Base-by-base conservation (phyloP, 2,797 vertebrate genomes). In the Phrynocephalus guinanensis region DNA sequence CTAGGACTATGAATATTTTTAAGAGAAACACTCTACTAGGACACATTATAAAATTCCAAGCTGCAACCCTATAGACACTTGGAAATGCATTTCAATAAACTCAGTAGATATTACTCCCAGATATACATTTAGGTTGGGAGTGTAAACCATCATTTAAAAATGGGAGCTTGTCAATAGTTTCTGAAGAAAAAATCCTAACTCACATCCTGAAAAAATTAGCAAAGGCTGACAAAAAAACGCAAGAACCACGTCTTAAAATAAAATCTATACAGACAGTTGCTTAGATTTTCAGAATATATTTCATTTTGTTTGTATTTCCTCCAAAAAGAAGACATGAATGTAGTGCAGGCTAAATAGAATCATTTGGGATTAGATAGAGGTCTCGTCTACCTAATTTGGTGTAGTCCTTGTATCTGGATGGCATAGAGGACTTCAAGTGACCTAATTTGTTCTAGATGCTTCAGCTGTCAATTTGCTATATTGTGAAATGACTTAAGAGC, bases 141-240 rank as follows among this genome's bases (percentile, higher is more conserved):
- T 87, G 48, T 71, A 3, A 38, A 56, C 71, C 87, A 38, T 10
- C 30, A 70, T 44, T 86, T 33, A 66, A 82, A 63, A 88, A 0
- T 1, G 5, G 38, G 0, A 22, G 6, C 86, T 82, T 16, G 33
- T 5, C 1, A 18, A 20, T 1, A 30, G 44, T 44, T 67, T 24
- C 91, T 72, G 79, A 81, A 86, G 76, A 87, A 91, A 63, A 1
- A 26, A 63, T 6, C 50, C 56, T 5, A 11, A 18, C 33, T n/a
- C 66, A 70, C 28, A 83, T 83, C 75, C 82, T 88, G 38, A 73
- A 84, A 84, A 84, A 79, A 88, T 84, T 63, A 79, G 67, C 26
- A 83, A 70, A 44, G 20, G 22, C 11, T 44, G 66, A 71, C 52
- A 20, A 83, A 22, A 20, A 77, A 72, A 72, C 38, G 48, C 71